Percentiles rank a stretch among this genome's conserved stretches.
Evolutionary conservation across 2,888 invertebrate genomes (phyloP).

Genomic region (Hyles lineata): DNA sequence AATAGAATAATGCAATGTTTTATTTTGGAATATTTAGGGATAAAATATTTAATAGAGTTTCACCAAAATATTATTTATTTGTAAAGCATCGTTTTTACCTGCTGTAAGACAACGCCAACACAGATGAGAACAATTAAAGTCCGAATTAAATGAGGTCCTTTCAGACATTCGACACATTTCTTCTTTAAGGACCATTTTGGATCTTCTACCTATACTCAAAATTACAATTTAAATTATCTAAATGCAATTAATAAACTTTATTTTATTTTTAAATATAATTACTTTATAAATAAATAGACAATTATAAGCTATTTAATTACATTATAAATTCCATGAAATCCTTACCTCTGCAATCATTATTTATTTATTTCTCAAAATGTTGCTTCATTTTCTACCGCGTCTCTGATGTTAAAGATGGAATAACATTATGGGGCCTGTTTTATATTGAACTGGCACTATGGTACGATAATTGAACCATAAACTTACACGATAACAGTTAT

Average conservation of each 20-base stretch:
- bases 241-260: no score
- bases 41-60: no score
- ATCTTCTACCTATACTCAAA: conserved; percentile 42
- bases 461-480: conserved; percentile 22
- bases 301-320: background rate
- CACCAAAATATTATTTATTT: no score
- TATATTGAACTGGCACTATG: background rate
- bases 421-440: background rate
- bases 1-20: background rate
- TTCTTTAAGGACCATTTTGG: conserved; percentile 53
- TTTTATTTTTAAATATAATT: no score
- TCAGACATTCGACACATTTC: conserved; percentile 70
- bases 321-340: background rate
- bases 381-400: background rate
- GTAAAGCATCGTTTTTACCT: no score
- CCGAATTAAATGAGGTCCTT: conserved; percentile 84
- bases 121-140: conserved; percentile 84
- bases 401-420: background rate
- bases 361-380: background rate
- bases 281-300: no score
- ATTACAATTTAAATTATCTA: no score
- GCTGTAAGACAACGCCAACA: conserved; percentile 83
- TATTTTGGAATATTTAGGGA: no score
- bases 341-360: background rate
- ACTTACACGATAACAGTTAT: conserved; percentile 16